Conservation (phyloP, 2,113 vertebrate species). For the Oceanodroma tethys region DNA sequence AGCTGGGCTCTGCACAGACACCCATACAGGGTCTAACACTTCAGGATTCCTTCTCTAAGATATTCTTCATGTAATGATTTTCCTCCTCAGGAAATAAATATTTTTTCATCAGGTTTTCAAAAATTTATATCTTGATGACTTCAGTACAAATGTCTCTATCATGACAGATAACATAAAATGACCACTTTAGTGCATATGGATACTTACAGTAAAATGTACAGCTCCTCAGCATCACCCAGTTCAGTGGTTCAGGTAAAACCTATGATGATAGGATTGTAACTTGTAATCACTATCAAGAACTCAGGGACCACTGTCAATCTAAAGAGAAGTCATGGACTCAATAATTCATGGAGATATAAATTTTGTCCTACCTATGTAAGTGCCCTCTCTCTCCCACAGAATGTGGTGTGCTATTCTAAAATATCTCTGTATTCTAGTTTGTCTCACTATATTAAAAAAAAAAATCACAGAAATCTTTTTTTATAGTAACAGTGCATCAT, state of each 20-base stretch:
- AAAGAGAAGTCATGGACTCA: background rate
- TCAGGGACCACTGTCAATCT: background rate
- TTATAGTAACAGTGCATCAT: background rate
- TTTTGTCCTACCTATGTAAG: background rate
- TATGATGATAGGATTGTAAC: background rate
- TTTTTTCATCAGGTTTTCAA: background rate
- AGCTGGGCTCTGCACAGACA: background rate
- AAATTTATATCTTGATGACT: background rate
- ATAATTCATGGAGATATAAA: background rate
- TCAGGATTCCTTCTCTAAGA: background rate
- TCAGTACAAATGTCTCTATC: background rate
- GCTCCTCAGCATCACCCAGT: background rate
- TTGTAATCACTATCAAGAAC: background rate
- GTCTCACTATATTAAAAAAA: background rate
- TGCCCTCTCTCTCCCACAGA: background rate
- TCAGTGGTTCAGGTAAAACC: background rate
- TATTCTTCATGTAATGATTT: background rate
- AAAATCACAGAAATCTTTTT: background rate
- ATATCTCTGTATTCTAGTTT: background rate
- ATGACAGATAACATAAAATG: background rate
- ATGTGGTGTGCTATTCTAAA: background rate
- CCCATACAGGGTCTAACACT: background rate
- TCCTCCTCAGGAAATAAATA: background rate
- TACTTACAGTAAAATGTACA: background rate
- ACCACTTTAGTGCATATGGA: background rate